A percentile compares a stretch with the other conserved stretches of the same genome.
Conservation (phyloP, 2,888 invertebrate genomes). For the Danaus chrysippus region DNA sequence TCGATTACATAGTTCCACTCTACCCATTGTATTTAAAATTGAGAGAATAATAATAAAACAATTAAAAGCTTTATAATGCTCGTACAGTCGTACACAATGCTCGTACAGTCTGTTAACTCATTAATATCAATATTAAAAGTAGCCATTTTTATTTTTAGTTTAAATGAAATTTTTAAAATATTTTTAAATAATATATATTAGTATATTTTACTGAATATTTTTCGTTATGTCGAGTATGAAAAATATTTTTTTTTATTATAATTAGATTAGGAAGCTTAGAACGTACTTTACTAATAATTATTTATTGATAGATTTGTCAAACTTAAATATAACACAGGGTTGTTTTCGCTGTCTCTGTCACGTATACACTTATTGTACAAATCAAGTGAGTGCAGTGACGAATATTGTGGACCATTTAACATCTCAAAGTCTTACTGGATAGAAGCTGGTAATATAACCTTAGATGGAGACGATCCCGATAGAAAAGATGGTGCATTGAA, state of each 20-base stretch:
- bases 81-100: too few species aligned
- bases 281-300: too few species aligned
- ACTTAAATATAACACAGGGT: constrained; percentile 68
- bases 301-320: constrained; percentile 49
- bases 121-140: too few species aligned
- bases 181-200: too few species aligned
- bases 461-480: constrained; percentile 70
- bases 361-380: constrained; percentile 74
- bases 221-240: too few species aligned
- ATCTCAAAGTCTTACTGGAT: constrained; percentile 82
- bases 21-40: neutral
- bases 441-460: constrained; percentile 67
- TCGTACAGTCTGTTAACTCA: too few species aligned
- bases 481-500: constrained; percentile 58
- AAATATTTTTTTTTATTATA: too few species aligned
- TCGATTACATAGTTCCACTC: neutral
- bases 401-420: constrained; percentile 76
- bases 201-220: too few species aligned
- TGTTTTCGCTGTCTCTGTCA: constrained; percentile 80
- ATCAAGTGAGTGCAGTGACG: constrained; percentile 72
- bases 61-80: neutral
- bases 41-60: neutral
- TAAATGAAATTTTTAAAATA: too few species aligned
- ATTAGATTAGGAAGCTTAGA: too few species aligned
- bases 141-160: too few species aligned